Conservation (phyloP, 2,113 vertebrate species). For the Hydropotes inermis region DNA sequence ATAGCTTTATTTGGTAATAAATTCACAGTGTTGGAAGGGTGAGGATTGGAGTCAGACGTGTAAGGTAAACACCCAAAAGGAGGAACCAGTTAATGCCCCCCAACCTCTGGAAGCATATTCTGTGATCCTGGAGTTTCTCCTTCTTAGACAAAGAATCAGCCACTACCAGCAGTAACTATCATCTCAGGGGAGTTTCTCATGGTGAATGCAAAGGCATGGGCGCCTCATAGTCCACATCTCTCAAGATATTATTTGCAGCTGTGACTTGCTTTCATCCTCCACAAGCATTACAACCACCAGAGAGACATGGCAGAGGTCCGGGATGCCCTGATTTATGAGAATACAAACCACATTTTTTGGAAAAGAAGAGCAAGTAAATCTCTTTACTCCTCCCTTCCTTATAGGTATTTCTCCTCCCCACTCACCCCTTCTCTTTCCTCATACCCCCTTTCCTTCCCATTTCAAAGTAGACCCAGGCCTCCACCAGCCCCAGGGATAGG, state of each 20-base stretch:
- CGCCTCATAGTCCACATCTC: not conserved
- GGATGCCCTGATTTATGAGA: not conserved
- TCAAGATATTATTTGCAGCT: not conserved
- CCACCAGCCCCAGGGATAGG: not conserved
- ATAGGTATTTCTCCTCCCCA: rapidly evolving
- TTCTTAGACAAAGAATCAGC: not conserved
- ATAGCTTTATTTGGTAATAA: not conserved
- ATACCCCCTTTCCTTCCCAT: not conserved
- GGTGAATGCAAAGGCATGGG: not conserved
- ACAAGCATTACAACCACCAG: not conserved
- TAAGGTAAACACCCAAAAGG: not conserved
- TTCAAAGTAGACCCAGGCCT: not conserved
- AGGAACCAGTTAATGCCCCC: not conserved
- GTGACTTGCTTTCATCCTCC: not conserved
- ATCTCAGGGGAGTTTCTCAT: not conserved
- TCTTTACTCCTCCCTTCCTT: not conserved
- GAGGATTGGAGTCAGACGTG: not conserved
- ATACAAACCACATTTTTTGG: not conserved
- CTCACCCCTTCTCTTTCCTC: not conserved
- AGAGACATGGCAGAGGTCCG: not conserved
- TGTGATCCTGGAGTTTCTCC: not conserved
- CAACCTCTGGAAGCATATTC: not conserved
- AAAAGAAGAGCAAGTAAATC: not conserved
- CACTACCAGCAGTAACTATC: not conserved
- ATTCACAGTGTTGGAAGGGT: not conserved